A percentile compares a stretch with the other conserved stretches of the same genome.
These are phyloP conservation scores for Canis aureus DNA, from an alignment of 2,113 vertebrate genomes.

Conservation along the genomic window DNA sequence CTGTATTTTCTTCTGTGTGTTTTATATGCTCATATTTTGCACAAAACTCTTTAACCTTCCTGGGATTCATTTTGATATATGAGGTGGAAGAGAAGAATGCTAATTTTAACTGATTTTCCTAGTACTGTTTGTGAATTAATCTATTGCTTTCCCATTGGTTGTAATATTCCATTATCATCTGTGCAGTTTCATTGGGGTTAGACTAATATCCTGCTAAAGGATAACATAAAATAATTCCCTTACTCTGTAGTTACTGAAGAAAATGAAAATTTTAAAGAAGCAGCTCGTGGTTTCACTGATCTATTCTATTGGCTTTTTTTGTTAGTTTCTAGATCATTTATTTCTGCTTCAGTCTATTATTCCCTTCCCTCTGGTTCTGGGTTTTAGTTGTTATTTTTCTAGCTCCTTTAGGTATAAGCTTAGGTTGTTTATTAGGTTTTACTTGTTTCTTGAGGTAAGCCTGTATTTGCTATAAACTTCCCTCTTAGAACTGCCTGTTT, in stretches of 20 bases:
- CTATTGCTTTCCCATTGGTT: not conserved
- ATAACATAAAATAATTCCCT: not conserved
- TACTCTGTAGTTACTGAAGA: not conserved
- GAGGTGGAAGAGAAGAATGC: not conserved
- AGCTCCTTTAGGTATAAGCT: not conserved
- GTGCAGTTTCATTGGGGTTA: not conserved
- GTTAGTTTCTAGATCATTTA: not conserved
- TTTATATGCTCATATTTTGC: not conserved
- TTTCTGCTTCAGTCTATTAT: not conserved
- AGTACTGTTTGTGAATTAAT: not conserved
- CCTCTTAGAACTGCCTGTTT: not conserved
- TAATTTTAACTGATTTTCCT: not conserved
- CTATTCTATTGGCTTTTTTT: not conserved
- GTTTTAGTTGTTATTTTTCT: not conserved
- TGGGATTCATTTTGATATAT: slow-evolving; percentile 37
- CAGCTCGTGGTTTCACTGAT: not conserved
- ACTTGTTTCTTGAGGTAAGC: not conserved
- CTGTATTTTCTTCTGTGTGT: not conserved
- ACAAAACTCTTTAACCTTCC: not conserved
- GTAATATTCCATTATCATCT: slow-evolving; percentile 10
- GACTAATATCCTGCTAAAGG: not conserved
- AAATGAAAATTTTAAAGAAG: not conserved
- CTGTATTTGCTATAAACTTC: not conserved
- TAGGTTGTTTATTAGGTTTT: not conserved
- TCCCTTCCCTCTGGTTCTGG: not conserved